Percentiles rank a stretch among this genome's conserved stretches.
phyloP scores from a whole-genome alignment of 2,888 invertebrate genomes.

The Epirrita christyi region DNA sequence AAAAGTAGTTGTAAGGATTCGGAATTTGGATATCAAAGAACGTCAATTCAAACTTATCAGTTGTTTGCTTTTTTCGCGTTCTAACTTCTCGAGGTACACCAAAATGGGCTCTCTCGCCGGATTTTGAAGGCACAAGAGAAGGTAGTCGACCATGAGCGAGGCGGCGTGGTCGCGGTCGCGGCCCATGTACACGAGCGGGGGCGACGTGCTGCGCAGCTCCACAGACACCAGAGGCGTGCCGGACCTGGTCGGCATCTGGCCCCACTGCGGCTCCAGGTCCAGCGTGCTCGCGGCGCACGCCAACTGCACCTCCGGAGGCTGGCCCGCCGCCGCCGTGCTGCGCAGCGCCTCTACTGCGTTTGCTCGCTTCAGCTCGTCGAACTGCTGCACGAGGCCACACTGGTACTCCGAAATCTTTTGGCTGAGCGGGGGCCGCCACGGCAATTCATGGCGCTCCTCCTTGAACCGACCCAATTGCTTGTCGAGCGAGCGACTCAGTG shows the following conservation, averaged over 20 bases:
- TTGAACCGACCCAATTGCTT: slow-evolving; percentile 59
- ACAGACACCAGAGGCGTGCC: slow-evolving; percentile 1
- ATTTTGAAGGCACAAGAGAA: background rate
- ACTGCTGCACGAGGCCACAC: slow-evolving; percentile 14
- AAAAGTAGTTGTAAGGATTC: too few relatives aligned
- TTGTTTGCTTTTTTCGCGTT: background rate
- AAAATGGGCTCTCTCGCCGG: background rate
- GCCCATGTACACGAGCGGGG: slow-evolving; percentile 9
- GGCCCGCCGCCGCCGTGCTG: slow-evolving; percentile 1
- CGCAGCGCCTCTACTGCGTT: slow-evolving; percentile 15
- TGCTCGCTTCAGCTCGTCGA: slow-evolving; percentile 11
- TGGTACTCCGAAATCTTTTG: slow-evolving; percentile 19
- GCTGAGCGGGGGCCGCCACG: slow-evolving; percentile 16
- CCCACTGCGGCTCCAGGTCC: slow-evolving; percentile 11
- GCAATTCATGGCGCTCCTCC: background rate
- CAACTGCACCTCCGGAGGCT: slow-evolving; percentile 7
- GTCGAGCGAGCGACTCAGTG: slow-evolving; percentile 64
- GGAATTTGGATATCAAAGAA: background rate
- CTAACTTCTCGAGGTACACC: background rate
- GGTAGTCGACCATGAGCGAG: slow-evolving; percentile 5
- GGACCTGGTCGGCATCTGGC: background rate
- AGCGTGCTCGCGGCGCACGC: slow-evolving; percentile 14
- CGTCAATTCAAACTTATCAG: background rate
- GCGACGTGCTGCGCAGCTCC: slow-evolving; percentile 8
- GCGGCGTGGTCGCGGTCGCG: slow-evolving; percentile 15